Evolutionary conservation across 1,140 invertebrate species (phyloP).

Genomic region (Rhizoglyphus robini): DNA sequence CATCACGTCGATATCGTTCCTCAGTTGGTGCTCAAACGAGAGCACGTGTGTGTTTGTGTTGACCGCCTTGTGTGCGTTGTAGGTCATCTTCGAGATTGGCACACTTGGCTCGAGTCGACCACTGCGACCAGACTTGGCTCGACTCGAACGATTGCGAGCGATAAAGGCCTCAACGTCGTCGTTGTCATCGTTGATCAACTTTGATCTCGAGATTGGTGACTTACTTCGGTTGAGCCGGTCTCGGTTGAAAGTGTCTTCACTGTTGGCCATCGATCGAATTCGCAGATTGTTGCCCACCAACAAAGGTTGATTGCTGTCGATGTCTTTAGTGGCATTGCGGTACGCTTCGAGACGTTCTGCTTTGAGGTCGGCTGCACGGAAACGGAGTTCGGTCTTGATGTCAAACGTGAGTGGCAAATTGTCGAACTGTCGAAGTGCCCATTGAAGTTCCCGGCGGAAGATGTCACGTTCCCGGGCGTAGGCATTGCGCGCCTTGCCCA

Average conservation of each 20-base stretch:
- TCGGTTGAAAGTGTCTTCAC: background rate
- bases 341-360: background rate
- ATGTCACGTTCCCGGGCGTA: background rate
- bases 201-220: background rate
- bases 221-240: background rate
- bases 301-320: background rate
- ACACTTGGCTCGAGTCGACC: background rate
- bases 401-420: background rate
- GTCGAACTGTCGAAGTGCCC: background rate
- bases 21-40: slow-evolving; percentile 2
- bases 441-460: background rate
- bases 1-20: background rate
- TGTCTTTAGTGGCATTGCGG: background rate
- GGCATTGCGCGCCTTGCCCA: slow-evolving; percentile 4
- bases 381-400: background rate
- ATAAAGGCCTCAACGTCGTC: background rate
- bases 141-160: background rate
- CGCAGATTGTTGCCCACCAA: background rate
- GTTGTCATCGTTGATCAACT: background rate
- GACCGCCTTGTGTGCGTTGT: background rate
- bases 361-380: background rate
- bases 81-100: background rate
- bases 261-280: background rate
- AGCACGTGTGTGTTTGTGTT: slow-evolving; percentile 3
- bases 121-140: background rate